Base-by-base conservation (phyloP, 1,140 invertebrate genomes). In the Papilio polytes region DNA sequence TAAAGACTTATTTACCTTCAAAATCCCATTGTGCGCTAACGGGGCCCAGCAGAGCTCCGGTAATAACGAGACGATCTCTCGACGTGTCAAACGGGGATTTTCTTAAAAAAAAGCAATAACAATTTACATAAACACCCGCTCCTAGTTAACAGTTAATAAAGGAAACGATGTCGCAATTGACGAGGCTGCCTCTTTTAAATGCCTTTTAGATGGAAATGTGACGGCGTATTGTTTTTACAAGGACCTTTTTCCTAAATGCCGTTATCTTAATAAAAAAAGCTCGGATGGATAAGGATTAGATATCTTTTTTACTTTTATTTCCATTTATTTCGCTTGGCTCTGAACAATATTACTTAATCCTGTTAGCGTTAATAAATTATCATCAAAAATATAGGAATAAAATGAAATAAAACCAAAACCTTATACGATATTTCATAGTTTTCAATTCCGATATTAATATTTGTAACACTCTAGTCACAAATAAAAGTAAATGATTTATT, bases 1-100 rank as follows among this genome's bases (percentile, higher is more conserved):
- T 96, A 95, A 95, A 96, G 95, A 96, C 96, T 96, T 96, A 96
- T 96, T 96, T 96, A 96, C 95, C 94, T 95, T 95, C 94, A 94
- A 94, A 95, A 95, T 95, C 94, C 94, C 92, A 95, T 95, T 95
- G 94, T 95, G 90, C 90, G 87, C 87, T 82, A 88, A 88, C 90
- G 90, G 90, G 86, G 74, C 77, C 86, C 86, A 85, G 87, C 85
- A 86, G 88, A 88, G 86, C 88, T 89, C 83, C 81, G 83, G 90
- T 88, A 91, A 92, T 93, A 94, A 94, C 88, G 89, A 87, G 81
- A 80, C 86, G 87, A 86, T 86, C 89, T 91, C 88, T 88, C 89
- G 89, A 94, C 93, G 92, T 95, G 92, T 93, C 91, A 91, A 93
- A 92, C 91, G 92, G 91, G 90, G 84, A 90, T 94, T 93, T 92